Evolutionary conservation across 2,113 vertebrate species (phyloP).

Genomic region (Notarius quadriscutis): DNA sequence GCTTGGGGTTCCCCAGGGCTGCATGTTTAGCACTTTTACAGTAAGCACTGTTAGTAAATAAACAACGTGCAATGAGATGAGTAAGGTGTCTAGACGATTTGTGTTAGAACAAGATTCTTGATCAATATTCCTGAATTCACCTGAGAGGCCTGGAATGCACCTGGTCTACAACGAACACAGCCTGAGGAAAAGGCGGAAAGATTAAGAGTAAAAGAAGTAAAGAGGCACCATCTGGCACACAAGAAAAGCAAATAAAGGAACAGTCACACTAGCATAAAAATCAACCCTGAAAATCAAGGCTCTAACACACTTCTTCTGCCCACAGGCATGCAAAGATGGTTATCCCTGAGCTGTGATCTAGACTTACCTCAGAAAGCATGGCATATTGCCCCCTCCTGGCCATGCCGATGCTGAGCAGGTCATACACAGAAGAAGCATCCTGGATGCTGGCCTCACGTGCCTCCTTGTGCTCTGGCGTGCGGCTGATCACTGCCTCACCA

Average conservation of each 20-base stretch:
- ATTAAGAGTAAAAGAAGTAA: constrained; percentile 24
- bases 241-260: constrained; percentile 29
- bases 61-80: neutral
- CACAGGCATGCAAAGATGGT: neutral
- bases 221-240: constrained; percentile 9
- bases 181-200: constrained; percentile 29
- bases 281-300: neutral
- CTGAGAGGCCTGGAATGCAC: constrained; percentile 31
- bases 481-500: constrained; percentile 90
- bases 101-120: neutral
- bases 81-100: neutral
- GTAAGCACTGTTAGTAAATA: constrained; percentile 29
- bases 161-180: constrained; percentile 40
- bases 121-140: constrained; percentile 37
- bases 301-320: neutral
- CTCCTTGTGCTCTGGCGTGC: constrained; percentile 85
- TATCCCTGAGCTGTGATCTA: constrained; percentile 5
- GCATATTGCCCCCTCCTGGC: constrained; percentile 95
- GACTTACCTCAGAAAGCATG: constrained; percentile 92
- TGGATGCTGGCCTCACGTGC: constrained; percentile 83
- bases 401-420: constrained; percentile 93
- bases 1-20: neutral
- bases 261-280: neutral
- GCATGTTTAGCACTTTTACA: neutral
- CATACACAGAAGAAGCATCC: constrained; percentile 88